Conservation (phyloP, 2,888 invertebrate species). For the Nemapogon koenigi region DNA sequence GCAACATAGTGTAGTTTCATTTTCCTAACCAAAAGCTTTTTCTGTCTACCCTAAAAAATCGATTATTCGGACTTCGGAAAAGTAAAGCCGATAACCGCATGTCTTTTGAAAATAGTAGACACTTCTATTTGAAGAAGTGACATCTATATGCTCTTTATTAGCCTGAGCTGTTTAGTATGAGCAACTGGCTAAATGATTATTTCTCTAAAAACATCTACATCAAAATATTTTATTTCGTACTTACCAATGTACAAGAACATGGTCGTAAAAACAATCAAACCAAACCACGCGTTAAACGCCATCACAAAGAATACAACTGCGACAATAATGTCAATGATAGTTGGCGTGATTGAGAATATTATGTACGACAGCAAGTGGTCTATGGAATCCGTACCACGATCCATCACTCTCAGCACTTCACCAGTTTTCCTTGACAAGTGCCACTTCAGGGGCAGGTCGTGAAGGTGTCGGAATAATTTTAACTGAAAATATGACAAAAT, state of each 20-base stretch:
- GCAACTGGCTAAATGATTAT: no score
- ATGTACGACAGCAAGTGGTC: constrained; percentile 92
- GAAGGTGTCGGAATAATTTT: constrained; percentile 86
- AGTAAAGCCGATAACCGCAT: no score
- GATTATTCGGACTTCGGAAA: no score
- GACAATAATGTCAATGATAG: constrained; percentile 89
- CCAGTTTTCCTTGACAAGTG: constrained; percentile 95
- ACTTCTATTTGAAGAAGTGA: no score
- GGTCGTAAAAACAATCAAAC: constrained; percentile 90
- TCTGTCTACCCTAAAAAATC: no score
- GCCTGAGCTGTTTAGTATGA: no score
- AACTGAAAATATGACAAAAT: constrained; percentile 72
- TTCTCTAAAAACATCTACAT: no score
- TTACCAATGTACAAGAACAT: constrained; percentile 93
- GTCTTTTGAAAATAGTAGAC: no score
- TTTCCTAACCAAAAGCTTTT: no score
- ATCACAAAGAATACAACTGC: constrained; percentile 89
- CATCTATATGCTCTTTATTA: no score
- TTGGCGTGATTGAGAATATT: constrained; percentile 92
- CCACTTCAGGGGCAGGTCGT: constrained; percentile 91
- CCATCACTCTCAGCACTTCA: constrained; percentile 95
- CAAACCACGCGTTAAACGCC: constrained; percentile 93
- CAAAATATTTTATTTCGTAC: no score
- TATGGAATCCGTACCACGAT: constrained; percentile 95
- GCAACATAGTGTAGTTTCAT: no score